phyloP scores from a whole-genome alignment of 64 coral and sea anemone species.

The Pocillopora damicornis region DNA sequence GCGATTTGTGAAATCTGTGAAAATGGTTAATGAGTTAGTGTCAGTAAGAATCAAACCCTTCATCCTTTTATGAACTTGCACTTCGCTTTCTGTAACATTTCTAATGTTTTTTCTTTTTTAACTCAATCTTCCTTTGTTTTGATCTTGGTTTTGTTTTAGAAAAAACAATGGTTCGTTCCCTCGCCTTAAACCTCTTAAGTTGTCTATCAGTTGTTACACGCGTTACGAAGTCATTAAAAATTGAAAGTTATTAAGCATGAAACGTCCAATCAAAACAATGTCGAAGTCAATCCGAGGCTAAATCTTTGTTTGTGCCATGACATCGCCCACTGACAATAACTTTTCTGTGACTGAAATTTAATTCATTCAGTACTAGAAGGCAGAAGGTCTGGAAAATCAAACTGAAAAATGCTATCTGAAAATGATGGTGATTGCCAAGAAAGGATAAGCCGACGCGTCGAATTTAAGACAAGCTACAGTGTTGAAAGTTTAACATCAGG shows the following conservation, averaged over 20 bases:
- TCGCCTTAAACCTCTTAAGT: background rate
- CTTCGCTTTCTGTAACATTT: too few species aligned
- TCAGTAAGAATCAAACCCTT: too few species aligned
- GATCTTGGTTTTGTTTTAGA: background rate
- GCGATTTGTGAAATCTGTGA: too few species aligned
- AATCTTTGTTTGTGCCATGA: background rate
- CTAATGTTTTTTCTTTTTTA: background rate
- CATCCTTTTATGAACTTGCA: too few species aligned
- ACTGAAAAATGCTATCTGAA: conserved; percentile 9
- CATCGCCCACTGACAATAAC: background rate
- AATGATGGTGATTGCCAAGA: background rate
- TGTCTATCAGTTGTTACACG: background rate
- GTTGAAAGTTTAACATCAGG: conserved; percentile 31
- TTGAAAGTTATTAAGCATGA: conserved; percentile 3
- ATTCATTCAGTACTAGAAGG: too few species aligned
- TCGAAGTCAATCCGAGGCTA: background rate
- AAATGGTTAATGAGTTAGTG: too few species aligned
- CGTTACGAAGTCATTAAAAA: background rate
- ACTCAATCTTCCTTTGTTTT: background rate
- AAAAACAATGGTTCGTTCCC: background rate
- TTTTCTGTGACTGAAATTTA: too few species aligned
- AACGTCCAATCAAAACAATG: conserved; percentile 27
- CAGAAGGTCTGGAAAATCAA: background rate
- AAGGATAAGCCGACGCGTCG: background rate
- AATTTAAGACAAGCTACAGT: conserved; percentile 8